Evolutionary conservation across 2,797 vertebrate genomes (phyloP), one percentile per base, ranked within the genome.

Genomic region (Gadopsis bispinosus): DNA sequence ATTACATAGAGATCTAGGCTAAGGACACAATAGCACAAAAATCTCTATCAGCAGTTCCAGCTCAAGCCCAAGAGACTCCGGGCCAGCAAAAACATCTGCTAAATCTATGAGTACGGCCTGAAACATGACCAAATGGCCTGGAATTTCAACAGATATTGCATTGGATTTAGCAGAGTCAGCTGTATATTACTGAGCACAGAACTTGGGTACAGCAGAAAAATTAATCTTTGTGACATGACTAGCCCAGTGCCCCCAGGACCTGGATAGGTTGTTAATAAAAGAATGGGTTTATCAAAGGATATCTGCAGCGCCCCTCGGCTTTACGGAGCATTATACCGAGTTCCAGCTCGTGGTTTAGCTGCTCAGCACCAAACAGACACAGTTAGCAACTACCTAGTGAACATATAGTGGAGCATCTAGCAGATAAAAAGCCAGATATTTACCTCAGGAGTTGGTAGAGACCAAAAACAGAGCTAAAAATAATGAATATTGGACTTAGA

Each of bases 71-170:
- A 59, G 90, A 91, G 88, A 88, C 81, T 77, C 65, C 5, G 5
- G 73, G 70, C 86, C 83, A 88, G 87, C 64, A 83, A 79, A 82
- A 89, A 88, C 89, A 91, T 93, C 91, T 89, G 91, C 77, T 83
- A 81, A 84, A 88, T 88, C 77, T 79, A 84, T 80, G 79, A 90
- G 64, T 72, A 53, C 7, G 62, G 79, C 72, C 79, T 84, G 69
- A 80, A 82, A 87, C 65, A 71, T 75, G 83, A 82, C 83, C 80
- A 83, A 89, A 83, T 69, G 75, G 66, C 50, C 73, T 59, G 26
- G 68, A 61, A 62, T 66, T 71, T 80, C 22, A 47, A 69, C 48
- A 64, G 39, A 73, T 76, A 79, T 56, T 60, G 80, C 39, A 45
- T 71, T 4, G 41, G 59, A 81, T 89, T 89, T 64, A 83, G 71